phyloP scores from a whole-genome alignment of 2,888 invertebrate genomes.

The Oeneis ivallda region DNA sequence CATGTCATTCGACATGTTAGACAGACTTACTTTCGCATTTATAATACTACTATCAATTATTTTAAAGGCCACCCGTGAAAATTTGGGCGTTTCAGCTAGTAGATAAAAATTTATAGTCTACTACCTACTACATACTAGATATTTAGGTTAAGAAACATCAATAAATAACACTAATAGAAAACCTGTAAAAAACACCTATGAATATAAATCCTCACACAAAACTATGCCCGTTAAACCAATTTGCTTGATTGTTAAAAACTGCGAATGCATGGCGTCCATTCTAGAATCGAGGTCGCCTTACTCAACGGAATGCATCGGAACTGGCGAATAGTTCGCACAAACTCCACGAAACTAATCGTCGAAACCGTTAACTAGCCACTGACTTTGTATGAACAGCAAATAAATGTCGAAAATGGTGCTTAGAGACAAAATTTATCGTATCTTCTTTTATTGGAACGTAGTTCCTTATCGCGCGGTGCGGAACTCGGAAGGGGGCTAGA shows the following conservation, averaged over 20 bases:
- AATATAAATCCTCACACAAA: neutral
- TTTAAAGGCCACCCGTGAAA: too few species aligned
- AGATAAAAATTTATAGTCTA: too few species aligned
- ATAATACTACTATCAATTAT: too few species aligned
- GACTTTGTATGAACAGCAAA: neutral
- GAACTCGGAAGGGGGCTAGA: too few species aligned
- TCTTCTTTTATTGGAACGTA: too few species aligned
- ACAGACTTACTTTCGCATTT: too few species aligned
- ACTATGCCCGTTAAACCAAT: neutral
- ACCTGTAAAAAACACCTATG: neutral
- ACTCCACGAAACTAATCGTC: slow-evolving; percentile 11
- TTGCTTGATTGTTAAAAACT: slow-evolving; percentile 15
- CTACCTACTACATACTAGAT: too few species aligned
- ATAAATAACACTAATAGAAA: neutral
- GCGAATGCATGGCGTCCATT: neutral
- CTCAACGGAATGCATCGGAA: slow-evolving; percentile 6
- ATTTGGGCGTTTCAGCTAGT: too few species aligned
- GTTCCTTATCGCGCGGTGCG: too few species aligned
- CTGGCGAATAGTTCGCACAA: slow-evolving; percentile 5
- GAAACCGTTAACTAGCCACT: neutral
- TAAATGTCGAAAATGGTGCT: too few species aligned
- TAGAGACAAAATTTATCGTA: too few species aligned
- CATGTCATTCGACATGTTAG: too few species aligned
- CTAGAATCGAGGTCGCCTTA: slow-evolving; percentile 7
- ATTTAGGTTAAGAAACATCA: neutral